Evolutionary conservation across 2,888 invertebrate species (phyloP).

Genomic region (Trichacis sp.): DNA sequence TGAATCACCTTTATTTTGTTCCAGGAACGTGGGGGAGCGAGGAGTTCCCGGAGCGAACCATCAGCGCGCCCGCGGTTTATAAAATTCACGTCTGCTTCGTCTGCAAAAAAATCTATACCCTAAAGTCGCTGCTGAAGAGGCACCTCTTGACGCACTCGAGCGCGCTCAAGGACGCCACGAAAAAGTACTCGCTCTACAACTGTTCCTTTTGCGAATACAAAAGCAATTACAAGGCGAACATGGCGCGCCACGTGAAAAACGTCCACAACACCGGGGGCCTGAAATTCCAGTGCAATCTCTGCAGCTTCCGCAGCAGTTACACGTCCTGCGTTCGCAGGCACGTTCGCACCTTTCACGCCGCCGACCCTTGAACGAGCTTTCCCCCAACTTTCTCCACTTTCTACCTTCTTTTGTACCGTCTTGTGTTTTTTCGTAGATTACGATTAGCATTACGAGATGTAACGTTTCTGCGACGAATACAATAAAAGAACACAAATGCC

Average conservation of each 20-base stretch:
- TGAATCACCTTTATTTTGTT: too few relatives aligned
- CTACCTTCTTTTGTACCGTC: too few relatives aligned
- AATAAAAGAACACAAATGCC: background rate
- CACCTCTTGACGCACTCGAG: slow-evolving; percentile 54
- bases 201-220: slow-evolving; percentile 67
- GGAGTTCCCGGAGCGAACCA: too few relatives aligned
- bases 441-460: background rate
- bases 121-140: slow-evolving; percentile 50
- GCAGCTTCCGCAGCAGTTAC: slow-evolving; percentile 62
- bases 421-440: too few relatives aligned
- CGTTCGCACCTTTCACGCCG: slow-evolving; percentile 57
- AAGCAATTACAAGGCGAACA: slow-evolving; percentile 66
- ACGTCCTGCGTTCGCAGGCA: slow-evolving; percentile 62
- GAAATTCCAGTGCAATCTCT: slow-evolving; percentile 56
- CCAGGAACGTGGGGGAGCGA: too few relatives aligned
- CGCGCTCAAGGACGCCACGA: slow-evolving; percentile 41
- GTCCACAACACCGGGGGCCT: slow-evolving; percentile 53
- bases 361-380: too few relatives aligned
- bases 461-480: background rate
- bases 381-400: too few relatives aligned
- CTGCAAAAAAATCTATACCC: slow-evolving; percentile 52
- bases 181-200: slow-evolving; percentile 43
- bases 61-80: too few relatives aligned
- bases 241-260: slow-evolving; percentile 64
- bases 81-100: slow-evolving; percentile 52